Conservation (phyloP, 2,888 invertebrate genomes). For the Cynaeus angustus region DNA sequence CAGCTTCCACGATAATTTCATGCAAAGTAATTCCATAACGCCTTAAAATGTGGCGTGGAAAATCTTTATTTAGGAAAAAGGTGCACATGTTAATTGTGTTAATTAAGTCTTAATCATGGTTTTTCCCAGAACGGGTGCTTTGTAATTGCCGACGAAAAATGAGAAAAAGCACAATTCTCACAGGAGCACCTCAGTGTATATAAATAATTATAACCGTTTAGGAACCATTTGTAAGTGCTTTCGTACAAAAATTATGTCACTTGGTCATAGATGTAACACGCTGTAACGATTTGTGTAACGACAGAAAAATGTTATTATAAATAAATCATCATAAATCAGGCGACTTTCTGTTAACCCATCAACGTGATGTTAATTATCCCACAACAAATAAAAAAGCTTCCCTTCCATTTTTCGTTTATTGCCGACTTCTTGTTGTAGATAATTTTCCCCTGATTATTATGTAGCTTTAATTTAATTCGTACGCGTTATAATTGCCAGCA, state of each 20-base stretch:
- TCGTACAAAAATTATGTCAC: slow-evolving; percentile 56
- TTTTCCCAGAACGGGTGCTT: slow-evolving; percentile 9
- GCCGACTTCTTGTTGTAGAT: slow-evolving; percentile 1
- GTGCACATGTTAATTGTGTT: slow-evolving; percentile 30
- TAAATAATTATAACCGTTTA: slow-evolving; percentile 23
- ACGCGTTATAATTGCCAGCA: background rate
- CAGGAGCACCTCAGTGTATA: slow-evolving; percentile 39
- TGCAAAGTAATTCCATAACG: slow-evolving; percentile 39
- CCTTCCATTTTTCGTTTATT: background rate
- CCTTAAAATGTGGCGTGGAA: slow-evolving; percentile 13
- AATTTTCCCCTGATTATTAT: background rate
- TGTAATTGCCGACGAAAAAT: slow-evolving; percentile 20
- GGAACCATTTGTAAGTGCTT: slow-evolving; percentile 53
- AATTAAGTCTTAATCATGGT: slow-evolving; percentile 20
- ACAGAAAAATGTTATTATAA: slow-evolving; percentile 54
- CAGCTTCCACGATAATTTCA: slow-evolving; percentile 22
- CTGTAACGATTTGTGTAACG: slow-evolving; percentile 57
- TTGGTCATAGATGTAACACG: slow-evolving; percentile 54
- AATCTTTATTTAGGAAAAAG: slow-evolving; percentile 44
- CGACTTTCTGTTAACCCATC: slow-evolving; percentile 39
- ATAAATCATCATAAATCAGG: slow-evolving; percentile 54
- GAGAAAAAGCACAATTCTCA: slow-evolving; percentile 16
- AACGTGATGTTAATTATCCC: too few relatives aligned
- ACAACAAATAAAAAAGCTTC: background rate
- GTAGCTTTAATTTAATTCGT: background rate